Evolutionary conservation across 2,888 invertebrate species (phyloP), one percentile per base, ranked within the genome.

Genomic region (Scaptomyza cyrtandrae): DNA sequence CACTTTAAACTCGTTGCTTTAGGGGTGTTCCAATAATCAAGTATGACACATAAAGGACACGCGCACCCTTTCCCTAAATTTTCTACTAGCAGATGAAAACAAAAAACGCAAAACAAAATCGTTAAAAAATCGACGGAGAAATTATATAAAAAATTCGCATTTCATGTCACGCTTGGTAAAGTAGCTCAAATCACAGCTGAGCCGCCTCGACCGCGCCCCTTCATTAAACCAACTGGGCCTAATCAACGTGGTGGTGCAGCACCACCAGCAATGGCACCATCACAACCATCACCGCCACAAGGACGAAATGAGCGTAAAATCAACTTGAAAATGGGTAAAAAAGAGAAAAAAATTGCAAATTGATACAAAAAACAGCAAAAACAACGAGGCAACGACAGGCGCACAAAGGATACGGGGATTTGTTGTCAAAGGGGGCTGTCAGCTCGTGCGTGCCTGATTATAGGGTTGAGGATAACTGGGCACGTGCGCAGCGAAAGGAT

Each of bases 371-470:
- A 62, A 1, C 3, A 37, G n/a, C 41, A 10, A 41, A 16, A 41
- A 41, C 37, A 68, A 72, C 66, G 33, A 71, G 70, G 66, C 71
- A 71, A 69, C 80, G 86, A 84, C 88, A 86, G 80, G 65, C 75
- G 71, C 57, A 86, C 73, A 78, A 88, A 71, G 57, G 80, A 57
- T 65, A 60, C 49, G 61, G 63, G 55, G 59, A 35, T 65, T 53
- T 75, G 61, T 58, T 56, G 44, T 50, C 50, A 37, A 50, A 41
- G 57, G 57, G 59, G 53, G 45, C 81, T 80, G 84, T 75, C 85
- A 88, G 81, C 80, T 90, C 86, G 88, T 87, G 89, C 86, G 80
- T 81, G 69, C 57, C 60, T 90, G 88, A 90, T 90, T 89, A 71
- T 83, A 83, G 90, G 90, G 90, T 90, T 89, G 90, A 79, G 70